Percentiles rank a stretch among this genome's conserved stretches.
Evolutionary conservation across 2,113 vertebrate species (phyloP).

Genomic region (Copsychus sechellarum): DNA sequence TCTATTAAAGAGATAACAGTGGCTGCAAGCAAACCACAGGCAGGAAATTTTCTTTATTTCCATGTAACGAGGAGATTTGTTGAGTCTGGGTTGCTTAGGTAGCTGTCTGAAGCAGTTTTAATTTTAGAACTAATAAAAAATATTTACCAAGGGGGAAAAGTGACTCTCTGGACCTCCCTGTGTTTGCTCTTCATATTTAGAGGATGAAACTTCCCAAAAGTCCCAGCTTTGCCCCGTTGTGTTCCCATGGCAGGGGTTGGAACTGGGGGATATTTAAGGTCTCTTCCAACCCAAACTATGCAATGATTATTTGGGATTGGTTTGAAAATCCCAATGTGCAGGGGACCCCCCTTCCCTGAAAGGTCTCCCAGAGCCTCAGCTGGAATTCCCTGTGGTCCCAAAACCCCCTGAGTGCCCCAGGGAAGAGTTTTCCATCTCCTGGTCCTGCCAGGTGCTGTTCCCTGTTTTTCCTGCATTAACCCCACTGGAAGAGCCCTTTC

Average conservation of each 20-base stretch:
- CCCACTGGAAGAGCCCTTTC: not conserved
- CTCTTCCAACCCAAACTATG: not conserved
- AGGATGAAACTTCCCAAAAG: not conserved
- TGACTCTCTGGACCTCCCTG: not conserved
- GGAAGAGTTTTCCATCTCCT: not conserved
- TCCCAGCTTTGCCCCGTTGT: not conserved
- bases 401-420: not conserved
- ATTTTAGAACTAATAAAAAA: slow-evolving; percentile 37
- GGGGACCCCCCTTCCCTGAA: too few relatives aligned
- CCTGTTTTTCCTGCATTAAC: not conserved
- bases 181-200: not conserved
- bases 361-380: not conserved
- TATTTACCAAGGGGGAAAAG: not conserved
- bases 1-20: not conserved
- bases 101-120: slow-evolving; percentile 19
- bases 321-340: not conserved
- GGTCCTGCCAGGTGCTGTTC: not conserved
- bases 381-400: not conserved
- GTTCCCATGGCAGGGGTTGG: not conserved
- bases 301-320: not conserved
- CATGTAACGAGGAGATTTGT: not conserved
- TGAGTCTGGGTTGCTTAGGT: slow-evolving; percentile 49
- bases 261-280: not conserved
- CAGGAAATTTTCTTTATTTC: slow-evolving; percentile 42
- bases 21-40: slow-evolving; percentile 20